Conservation (phyloP, 2,888 invertebrate genomes). For the Craniophora ligustri region DNA sequence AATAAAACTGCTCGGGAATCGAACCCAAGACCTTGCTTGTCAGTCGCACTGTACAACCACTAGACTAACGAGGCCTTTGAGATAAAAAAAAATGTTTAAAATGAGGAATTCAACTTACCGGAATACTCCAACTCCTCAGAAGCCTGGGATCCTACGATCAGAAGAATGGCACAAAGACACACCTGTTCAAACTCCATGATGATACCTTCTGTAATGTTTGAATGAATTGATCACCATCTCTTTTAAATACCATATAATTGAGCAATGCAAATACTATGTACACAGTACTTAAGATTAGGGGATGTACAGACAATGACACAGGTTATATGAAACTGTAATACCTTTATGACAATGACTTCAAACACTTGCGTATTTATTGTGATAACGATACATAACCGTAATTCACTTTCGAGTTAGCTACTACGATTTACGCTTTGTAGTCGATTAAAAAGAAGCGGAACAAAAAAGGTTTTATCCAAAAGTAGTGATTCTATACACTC, state of each 20-base stretch:
- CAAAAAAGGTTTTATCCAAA: no score
- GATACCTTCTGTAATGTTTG: constrained; percentile 9
- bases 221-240: constrained; percentile 1
- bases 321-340: not conserved
- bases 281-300: constrained; percentile 1
- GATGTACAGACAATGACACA: not conserved
- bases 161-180: constrained; percentile 14
- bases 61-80: not conserved
- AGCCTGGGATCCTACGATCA: constrained; percentile 4
- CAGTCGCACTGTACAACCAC: no score
- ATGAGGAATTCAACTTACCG: constrained; percentile 12
- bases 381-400: no score
- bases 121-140: not conserved
- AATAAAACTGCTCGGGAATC: no score
- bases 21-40: no score
- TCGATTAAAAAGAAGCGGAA: no score
- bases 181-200: constrained; percentile 13
- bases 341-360: not conserved
- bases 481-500: no score
- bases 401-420: no score
- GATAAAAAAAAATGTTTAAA: not conserved
- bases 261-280: not conserved
- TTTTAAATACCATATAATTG: not conserved
- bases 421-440: no score
- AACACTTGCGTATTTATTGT: not conserved